Conservation (phyloP, 2,113 vertebrate species). For the Ascaphus truei region DNA sequence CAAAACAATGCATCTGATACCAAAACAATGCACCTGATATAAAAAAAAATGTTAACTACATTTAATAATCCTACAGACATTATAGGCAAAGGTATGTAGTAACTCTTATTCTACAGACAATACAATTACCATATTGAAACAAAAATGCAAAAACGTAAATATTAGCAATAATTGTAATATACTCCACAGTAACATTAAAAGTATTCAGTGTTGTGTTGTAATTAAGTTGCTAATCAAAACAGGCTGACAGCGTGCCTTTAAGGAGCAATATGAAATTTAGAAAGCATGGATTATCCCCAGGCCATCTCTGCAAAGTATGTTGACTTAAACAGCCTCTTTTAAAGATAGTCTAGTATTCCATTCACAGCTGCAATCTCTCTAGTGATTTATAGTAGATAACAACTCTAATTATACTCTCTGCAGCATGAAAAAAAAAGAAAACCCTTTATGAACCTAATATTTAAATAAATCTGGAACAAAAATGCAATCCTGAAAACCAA, state of each 20-base stretch:
- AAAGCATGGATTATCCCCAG: slow-evolving; percentile 31
- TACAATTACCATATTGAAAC: no score
- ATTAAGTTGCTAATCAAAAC: slow-evolving; percentile 38
- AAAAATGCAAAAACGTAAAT: no score
- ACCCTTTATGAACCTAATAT: slow-evolving; percentile 3
- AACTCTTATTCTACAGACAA: no score
- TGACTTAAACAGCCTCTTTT: slow-evolving; percentile 32
- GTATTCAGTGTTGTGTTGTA: slow-evolving; percentile 23
- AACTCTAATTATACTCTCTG: slow-evolving; percentile 35
- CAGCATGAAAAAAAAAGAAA: slow-evolving; percentile 27
- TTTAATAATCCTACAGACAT: no score
- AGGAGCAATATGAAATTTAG: slow-evolving; percentile 10
- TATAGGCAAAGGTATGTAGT: no score
- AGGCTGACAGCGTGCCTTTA: slow-evolving; percentile 30
- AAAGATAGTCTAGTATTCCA: slow-evolving; percentile 32
- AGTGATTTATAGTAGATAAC: slow-evolving; percentile 35
- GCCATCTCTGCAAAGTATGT: slow-evolving; percentile 30
- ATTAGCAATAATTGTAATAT: no score
- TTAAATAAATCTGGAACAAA: slow-evolving; percentile 26
- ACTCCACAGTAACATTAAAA: neutral
- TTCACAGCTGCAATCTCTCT: slow-evolving; percentile 34
- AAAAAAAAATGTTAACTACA: no score
- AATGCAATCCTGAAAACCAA: slow-evolving; percentile 12
- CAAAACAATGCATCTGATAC: no score
- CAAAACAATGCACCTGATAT: no score